A percentile compares a stretch with the other conserved stretches of the same genome.
These are phyloP conservation scores for Mesitornis unicolor DNA, from an alignment of 2,113 vertebrate species.

Conservation along the genomic window DNA sequence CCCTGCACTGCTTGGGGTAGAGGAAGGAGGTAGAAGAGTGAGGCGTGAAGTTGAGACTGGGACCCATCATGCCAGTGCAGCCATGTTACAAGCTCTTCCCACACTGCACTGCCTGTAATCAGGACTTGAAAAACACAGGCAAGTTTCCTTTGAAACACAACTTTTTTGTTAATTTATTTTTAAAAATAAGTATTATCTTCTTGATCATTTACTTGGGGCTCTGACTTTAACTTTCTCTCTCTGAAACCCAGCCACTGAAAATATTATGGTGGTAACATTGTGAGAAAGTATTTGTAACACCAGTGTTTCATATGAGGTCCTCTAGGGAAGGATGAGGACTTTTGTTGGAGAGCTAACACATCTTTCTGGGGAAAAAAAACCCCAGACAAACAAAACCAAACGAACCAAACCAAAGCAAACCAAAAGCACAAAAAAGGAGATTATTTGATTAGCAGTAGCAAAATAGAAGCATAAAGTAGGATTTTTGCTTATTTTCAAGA, in stretches of 20 bases:
- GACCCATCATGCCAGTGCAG: neutral
- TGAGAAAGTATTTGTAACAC: neutral
- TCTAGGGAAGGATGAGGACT: neutral
- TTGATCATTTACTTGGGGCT: neutral
- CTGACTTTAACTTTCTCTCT: neutral
- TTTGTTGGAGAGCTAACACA: neutral
- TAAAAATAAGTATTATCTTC: neutral
- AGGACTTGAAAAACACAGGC: neutral
- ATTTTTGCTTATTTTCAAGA: neutral
- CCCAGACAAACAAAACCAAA: no score
- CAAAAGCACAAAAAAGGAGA: no score
- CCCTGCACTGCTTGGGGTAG: no score
- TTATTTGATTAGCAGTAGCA: neutral
- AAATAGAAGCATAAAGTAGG: neutral
- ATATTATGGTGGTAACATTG: neutral
- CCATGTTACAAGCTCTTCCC: neutral
- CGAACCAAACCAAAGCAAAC: no score
- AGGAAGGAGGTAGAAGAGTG: neutral
- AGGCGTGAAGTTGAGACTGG: neutral
- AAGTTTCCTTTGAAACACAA: neutral
- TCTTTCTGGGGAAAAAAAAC: neutral
- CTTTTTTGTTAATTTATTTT: neutral
- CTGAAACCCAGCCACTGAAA: neutral
- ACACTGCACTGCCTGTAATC: neutral
- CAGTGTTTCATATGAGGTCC: neutral